A percentile compares a stretch with the other conserved stretches of the same genome.
These are phyloP conservation scores for Paralinhomoeus sp. DNA, from an alignment of 2,888 invertebrate genomes.

Conservation along the genomic window DNA sequence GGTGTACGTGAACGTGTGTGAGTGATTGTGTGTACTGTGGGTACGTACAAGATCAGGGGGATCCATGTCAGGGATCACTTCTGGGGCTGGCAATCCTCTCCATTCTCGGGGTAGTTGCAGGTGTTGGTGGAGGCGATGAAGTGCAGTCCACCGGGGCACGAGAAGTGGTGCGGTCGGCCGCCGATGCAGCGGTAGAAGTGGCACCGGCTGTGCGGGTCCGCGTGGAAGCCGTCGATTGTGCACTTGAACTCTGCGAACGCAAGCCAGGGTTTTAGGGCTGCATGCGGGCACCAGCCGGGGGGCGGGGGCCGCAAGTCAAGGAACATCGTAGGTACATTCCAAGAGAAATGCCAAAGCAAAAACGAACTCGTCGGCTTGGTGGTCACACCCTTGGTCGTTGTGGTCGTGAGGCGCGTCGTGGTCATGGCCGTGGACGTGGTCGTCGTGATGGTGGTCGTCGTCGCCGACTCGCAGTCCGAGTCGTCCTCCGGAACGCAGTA, in stretches of 20 bases:
- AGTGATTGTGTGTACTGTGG: too few relatives aligned
- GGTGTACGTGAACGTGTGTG: too few relatives aligned
- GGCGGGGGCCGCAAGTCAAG: too few relatives aligned
- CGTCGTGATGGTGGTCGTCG: not conserved
- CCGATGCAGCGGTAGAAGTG: not conserved
- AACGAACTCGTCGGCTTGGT: too few relatives aligned
- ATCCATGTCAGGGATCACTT: too few relatives aligned
- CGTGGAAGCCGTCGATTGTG: not conserved
- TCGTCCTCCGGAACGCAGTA: not conserved
- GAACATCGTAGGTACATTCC: too few relatives aligned
- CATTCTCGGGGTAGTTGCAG: constrained; percentile 79
- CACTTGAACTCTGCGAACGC: not conserved
- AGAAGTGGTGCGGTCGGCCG: constrained; percentile 56
- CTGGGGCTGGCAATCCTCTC: not conserved
- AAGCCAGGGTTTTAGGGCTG: too few relatives aligned
- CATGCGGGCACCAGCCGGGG: too few relatives aligned
- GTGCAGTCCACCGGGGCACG: constrained; percentile 69
- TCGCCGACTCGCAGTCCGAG: not conserved
- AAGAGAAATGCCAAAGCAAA: too few relatives aligned
- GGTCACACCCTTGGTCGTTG: not conserved
- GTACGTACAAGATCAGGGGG: too few relatives aligned
- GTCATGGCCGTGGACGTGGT: not conserved
- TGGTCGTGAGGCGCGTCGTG: not conserved
- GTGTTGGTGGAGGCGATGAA: constrained; percentile 78
- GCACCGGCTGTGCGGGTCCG: not conserved